A percentile compares a stretch with the other conserved stretches of the same genome.
Conservation (phyloP, 2,113 vertebrate genomes). For the Orientallactaga bullata region DNA sequence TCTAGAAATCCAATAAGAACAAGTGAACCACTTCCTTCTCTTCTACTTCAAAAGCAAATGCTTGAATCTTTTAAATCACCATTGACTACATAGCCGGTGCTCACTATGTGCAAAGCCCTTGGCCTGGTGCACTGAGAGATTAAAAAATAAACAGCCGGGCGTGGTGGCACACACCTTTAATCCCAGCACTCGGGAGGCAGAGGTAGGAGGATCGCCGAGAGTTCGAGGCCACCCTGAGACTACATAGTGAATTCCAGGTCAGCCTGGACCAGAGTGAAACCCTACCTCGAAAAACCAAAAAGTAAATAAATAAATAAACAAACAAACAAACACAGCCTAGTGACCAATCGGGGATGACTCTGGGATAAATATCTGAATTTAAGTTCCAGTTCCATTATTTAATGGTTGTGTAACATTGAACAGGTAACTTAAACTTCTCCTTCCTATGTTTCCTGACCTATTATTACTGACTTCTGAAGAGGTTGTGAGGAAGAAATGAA, state of each 20-base stretch:
- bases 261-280: no score
- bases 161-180: no score
- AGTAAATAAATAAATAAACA: no score
- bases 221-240: no score
- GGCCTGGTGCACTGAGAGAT: not conserved
- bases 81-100: not conserved
- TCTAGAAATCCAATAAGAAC: slow-evolving; percentile 1
- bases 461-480: not conserved
- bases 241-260: no score
- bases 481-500: not conserved
- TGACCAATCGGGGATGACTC: not conserved
- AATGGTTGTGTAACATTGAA: not conserved
- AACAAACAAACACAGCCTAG: not conserved
- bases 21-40: not conserved
- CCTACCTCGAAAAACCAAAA: no score
- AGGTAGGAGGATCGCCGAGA: no score
- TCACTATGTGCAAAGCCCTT: not conserved
- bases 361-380: not conserved
- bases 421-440: slow-evolving; percentile 14
- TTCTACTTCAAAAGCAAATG: not conserved
- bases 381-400: not conserved
- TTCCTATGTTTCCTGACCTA: not conserved
- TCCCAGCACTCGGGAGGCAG: no score
- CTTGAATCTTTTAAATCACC: not conserved
- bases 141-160: slow-evolving; percentile 33